Base-by-base conservation (phyloP, 1,140 invertebrate species). In the Drosophila setifemur region DNA sequence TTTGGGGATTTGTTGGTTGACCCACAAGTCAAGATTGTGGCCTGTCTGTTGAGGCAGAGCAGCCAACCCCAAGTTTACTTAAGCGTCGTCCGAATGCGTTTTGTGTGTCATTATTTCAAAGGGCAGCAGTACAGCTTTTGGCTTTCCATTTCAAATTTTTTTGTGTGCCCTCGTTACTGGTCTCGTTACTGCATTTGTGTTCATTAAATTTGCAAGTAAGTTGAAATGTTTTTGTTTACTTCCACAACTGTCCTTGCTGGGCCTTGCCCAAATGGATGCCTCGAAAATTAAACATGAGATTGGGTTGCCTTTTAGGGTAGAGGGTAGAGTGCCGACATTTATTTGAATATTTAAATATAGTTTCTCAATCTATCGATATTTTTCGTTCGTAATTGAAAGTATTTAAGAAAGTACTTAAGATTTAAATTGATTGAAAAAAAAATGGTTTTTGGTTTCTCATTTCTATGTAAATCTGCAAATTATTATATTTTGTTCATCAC, bases 211-310 rank as follows among this genome's bases (percentile, higher is more conserved):
- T 86, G 53, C 72, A 86, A 53, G 14, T 54, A 58, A 61, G 52
- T 58, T 86, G 76, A 86, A 87, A 86, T 81, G 81, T 73, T 86
- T 76, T 75, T 87, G 54, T 81, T 87, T 85, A 68, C 66, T 49
- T 74, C 40, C 25, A 18, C 58, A 48, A 64, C 43, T 40, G 42
- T 23, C 33, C 31, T 39, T 28, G 37, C 26, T 21, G 12, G 9
- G 44, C n/a, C 37, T 33, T 28, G 47, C 23, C 43, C 19, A 67
- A 79, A 74, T 53, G 37, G 49, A 52, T 54, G 50, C 42, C 18
- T 52, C 33, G 14, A 33, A 61, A 77, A 83, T 77, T 58, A 76
- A 66, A 71, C 37, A 76, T 71, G 50, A 73, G 39, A 7, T 8
- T 16, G 18, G 8, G 18, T 16, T 21, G n/a, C 35, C 37, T 6